Base-by-base conservation (phyloP, 1,140 invertebrate species). In the Scaptomyza graminum region DNA sequence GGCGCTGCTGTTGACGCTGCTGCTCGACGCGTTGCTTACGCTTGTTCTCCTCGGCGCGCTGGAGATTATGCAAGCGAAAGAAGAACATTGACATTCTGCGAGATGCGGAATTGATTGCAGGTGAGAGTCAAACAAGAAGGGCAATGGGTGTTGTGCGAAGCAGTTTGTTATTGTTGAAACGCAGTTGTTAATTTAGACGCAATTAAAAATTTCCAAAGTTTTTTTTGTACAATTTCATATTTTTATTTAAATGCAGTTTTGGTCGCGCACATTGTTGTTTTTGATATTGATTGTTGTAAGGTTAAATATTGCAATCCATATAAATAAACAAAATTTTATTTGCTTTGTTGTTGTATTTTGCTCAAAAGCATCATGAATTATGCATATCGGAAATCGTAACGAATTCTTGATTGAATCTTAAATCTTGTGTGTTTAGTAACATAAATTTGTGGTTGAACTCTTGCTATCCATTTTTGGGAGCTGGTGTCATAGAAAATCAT, bases 81-180 rank as follows among this genome's bases (percentile, higher is more conserved):
- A 98, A 97, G 94, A 97, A 98, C 94, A 97, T 95, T 94, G 97
- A 97, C 97, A 98, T 97, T 93, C 94, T 94, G 80, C 79, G 18
- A 43, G 54, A 13, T n/a, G n/a, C 39, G 56, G 13, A 25, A 18
- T 13, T 34, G 1, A 34, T 34, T 34, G 31, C 31, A 34, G 31
- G 7, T 34, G 31, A 34, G 7, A 9, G 8, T 34, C 31, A 34
- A 34, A 9, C 8, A 37, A 2, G 8, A 1, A 7, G 37, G 57
- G 25, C 22, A 5, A 6, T 61, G 13, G 84, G 84, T 49, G 25
- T 15, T 9, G 12, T 22, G 43, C 37, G 44, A 15, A 15, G 12
- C 5, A 68, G 74, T 63, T 68, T 62, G 56, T 76, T 28, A 28
- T 28, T 68, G 43, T 71, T 41, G 11, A 51, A 39, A 12, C 59